Base-by-base conservation (phyloP, 64 coral and sea anemone species). In the Porites australiensis region DNA sequence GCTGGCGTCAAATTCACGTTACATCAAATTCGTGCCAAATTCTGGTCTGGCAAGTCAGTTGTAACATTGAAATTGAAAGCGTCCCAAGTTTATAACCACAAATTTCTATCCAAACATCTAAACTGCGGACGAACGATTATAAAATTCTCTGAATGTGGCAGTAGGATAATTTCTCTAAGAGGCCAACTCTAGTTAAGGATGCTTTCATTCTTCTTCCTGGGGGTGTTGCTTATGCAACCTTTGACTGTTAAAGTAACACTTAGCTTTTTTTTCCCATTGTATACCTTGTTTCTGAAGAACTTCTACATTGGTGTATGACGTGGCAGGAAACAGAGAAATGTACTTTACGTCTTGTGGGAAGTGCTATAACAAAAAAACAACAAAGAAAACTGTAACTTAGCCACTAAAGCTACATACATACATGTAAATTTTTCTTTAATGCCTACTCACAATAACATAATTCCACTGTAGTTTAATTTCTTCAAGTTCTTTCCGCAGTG, bases 291-390 rank as follows among this genome's bases (percentile, higher is more conserved):
- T 84, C 44, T 92, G 46, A 63, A 79, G 14, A 46, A 91, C 79
- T 50, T 60, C 82, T 77, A 66, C 44, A 87, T 95, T 93, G 16
- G 51, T 92, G 82, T 82, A 93, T 8, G 93, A 82, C 19, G 88
- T 88, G 43, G 88, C 79, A 11, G 96, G 96, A 46, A 90, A 98
- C 1, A 98, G 75, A 15, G 93, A 95, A 61, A 98, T 93, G 43
- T 98, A 98, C 57, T 93, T 98, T 64, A 65, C 89, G 55, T 98
- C 90, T 87, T 20, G 9, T 44, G 96, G 96, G 72, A 98, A 98
- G 67, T 98, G 89, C 96, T 98, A 70, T 52, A 53, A 19, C 83
- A 11, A 52, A 55, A 63, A 10, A 73, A n/a, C 10, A 60, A 5
- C 4, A 90, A 23, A 11, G 5, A 47, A 58, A 11, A 60, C 23